Conservation (phyloP, 2,113 vertebrate genomes). For the Egretta garzetta region DNA sequence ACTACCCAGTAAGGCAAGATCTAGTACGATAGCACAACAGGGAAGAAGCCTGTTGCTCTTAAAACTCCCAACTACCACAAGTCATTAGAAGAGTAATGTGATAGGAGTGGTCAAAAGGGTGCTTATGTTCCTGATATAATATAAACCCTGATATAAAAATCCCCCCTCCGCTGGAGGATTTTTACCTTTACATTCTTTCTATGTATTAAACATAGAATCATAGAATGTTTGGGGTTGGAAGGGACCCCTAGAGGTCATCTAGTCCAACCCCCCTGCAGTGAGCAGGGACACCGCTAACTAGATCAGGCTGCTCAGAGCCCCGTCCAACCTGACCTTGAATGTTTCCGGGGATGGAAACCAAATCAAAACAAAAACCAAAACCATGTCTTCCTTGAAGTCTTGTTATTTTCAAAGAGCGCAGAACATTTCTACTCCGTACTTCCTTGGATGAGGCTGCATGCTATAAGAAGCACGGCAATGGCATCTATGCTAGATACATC, state of each 20-base stretch:
- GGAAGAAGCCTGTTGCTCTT: background rate
- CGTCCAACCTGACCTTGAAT: no score
- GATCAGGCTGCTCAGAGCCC: no score
- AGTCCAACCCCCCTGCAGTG: no score
- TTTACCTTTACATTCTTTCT: background rate
- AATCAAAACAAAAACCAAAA: background rate
- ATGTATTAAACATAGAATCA: background rate
- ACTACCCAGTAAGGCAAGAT: background rate
- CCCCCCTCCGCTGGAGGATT: background rate
- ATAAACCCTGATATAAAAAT: background rate
- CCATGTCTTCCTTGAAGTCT: background rate
- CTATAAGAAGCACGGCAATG: background rate
- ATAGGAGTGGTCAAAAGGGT: background rate
- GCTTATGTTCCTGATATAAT: background rate
- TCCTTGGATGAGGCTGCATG: background rate
- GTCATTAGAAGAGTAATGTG: background rate
- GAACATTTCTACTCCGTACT: background rate
- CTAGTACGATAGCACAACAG: background rate
- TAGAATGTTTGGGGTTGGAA: no score
- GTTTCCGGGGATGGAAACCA: no score
- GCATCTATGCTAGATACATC: background rate
- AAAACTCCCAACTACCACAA: background rate
- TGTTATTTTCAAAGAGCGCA: background rate
- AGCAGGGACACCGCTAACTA: no score
- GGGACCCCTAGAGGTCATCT: no score